Evolutionary conservation across 1,140 invertebrate genomes (phyloP), one percentile per base, ranked within the genome.

Genomic region (Neodiprion lecontei): DNA sequence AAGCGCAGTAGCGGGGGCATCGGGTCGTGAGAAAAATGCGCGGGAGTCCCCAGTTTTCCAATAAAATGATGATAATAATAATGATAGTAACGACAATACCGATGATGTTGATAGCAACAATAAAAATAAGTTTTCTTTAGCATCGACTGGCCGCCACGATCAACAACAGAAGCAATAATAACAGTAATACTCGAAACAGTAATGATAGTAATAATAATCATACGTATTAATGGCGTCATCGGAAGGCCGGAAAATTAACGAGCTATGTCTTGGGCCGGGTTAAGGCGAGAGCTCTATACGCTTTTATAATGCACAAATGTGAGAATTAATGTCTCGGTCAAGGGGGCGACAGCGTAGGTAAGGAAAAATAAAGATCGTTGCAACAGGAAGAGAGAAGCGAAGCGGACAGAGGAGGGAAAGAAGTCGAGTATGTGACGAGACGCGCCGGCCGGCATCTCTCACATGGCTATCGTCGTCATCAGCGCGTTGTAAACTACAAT

Each of bases 1-100:
- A 5, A 9, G 53, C 53, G 67, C 66, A 17, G 74, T 48, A 72
- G 67, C 74, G 75, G 74, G 70, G 78, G 75, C 72, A 73, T 72
- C 76, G 70, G 74, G 69, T 77, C 71, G 80, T 61, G 53, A 61
- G 76, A 80, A 82, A 86, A 85, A 84, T 84, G 83, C 83, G 83
- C 84, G 85, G 84, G 83, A 85, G 79, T 76, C 11, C 68, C 69
- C 72, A 71, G 67, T 80, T 79, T 80, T 53, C 28, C 70, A 61
- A 61, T 61, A 61, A 61, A 61, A 61, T 61, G n/a, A 14, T 61
- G 8, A 61, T 17, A 61, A 61, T 61, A 17, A 17, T 61, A n/a
- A 61, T 61, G 1, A 61, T 61, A n/a, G n/a, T 61, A 17, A 61
- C n/a, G 53, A 7, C n/a, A 3, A 9, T 61, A 17, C 11, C n/a